Conservation (phyloP, 2,113 vertebrate genomes). For the Urocynchramus pylzowi region DNA sequence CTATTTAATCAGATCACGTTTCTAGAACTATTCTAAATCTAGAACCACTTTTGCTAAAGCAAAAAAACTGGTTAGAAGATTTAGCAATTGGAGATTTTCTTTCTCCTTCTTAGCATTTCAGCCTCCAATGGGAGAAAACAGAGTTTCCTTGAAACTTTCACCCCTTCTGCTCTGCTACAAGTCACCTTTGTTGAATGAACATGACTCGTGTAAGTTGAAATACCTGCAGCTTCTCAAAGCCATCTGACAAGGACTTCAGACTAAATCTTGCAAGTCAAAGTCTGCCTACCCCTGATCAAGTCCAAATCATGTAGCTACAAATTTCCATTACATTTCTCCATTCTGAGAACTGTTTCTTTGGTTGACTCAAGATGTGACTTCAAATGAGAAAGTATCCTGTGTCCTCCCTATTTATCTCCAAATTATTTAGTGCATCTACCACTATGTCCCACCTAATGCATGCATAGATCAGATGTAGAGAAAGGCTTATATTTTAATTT, state of each 20-base stretch:
- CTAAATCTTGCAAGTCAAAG: background rate
- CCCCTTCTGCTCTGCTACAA: background rate
- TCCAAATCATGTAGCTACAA: background rate
- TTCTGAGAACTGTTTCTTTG: background rate
- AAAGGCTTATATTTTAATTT: background rate
- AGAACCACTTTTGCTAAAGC: background rate
- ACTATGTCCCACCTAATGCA: background rate
- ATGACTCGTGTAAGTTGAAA: background rate
- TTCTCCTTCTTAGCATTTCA: background rate
- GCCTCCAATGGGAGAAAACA: background rate
- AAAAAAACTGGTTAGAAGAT: background rate
- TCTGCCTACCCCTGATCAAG: background rate
- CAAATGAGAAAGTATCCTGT: background rate
- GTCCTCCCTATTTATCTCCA: background rate
- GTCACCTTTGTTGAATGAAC: background rate
- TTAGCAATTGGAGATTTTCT: background rate
- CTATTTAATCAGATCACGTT: background rate
- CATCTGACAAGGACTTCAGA: background rate
- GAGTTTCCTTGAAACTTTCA: background rate
- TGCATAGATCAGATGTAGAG: fast-evolving
- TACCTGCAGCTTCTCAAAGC: background rate
- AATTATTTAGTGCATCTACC: background rate
- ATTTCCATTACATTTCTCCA: background rate
- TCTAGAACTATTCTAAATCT: background rate
- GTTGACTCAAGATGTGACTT: background rate